These are phyloP conservation scores for Vicugna pacos DNA, from an alignment of 2,113 vertebrate species.

Conservation along the genomic window DNA sequence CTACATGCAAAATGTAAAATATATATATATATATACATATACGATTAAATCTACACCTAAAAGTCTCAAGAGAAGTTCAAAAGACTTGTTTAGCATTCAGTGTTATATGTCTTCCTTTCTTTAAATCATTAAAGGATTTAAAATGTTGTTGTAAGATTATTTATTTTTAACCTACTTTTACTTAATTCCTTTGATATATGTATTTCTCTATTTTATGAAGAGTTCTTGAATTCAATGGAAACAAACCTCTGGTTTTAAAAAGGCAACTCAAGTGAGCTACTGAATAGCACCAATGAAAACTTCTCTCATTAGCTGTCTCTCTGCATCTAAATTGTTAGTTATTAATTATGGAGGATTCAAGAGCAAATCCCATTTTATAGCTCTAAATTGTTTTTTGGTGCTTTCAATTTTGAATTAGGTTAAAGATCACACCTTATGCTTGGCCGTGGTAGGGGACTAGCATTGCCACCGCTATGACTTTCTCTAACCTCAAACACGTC, in stretches of 20 bases:
- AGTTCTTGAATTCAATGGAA: constrained; percentile 79
- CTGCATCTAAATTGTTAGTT: constrained; percentile 64
- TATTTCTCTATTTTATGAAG: constrained; percentile 81
- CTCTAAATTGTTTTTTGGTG: constrained; percentile 79
- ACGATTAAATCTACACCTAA: constrained; percentile 69
- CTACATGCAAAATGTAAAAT: constrained; percentile 94
- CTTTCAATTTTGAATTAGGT: constrained; percentile 80
- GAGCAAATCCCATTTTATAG: constrained; percentile 73
- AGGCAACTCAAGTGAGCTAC: constrained; percentile 45
- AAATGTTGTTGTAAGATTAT: constrained; percentile 84
- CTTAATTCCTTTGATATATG: constrained; percentile 77
- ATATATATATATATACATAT: constrained; percentile 76
- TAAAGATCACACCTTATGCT: constrained; percentile 66
- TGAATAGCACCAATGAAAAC: constrained; percentile 75
- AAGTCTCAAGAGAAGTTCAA: constrained; percentile 83
- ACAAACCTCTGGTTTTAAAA: constrained; percentile 69
- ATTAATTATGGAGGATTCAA: constrained; percentile 60
- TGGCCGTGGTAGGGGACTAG: constrained; percentile 70
- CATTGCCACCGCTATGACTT: constrained; percentile 59
- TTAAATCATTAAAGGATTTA: constrained; percentile 89
- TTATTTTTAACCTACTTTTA: constrained; percentile 83
- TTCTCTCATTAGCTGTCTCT: constrained; percentile 71
- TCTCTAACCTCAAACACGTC: constrained; percentile 70
- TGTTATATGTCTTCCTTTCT: constrained; percentile 94
- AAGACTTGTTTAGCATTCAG: constrained; percentile 92